Evolutionary conservation across 2,113 vertebrate species (phyloP).

Genomic region (Phyllostomus hastatus): DNA sequence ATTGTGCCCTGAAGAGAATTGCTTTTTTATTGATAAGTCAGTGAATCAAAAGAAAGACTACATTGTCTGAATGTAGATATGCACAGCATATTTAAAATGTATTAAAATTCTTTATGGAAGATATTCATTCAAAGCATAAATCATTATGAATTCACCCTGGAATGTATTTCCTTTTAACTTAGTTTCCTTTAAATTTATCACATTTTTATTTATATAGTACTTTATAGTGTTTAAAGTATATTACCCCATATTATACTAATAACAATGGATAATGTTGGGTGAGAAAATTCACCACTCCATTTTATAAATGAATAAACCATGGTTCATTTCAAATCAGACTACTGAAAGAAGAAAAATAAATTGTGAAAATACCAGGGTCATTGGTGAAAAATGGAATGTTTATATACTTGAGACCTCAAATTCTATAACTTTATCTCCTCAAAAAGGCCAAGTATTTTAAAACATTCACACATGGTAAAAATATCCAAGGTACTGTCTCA

Average conservation of each 20-base stretch:
- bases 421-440: neutral
- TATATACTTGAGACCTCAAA: neutral
- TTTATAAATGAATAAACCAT: neutral
- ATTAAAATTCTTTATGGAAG: neutral
- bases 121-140: neutral
- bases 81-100: neutral
- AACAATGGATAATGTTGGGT: neutral
- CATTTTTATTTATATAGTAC: neutral
- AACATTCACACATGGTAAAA: neutral
- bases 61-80: neutral
- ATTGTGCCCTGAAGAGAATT: neutral
- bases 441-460: neutral
- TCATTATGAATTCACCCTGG: neutral
- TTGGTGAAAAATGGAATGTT: constrained; percentile 1
- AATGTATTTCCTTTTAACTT: neutral
- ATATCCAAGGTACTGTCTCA: neutral
- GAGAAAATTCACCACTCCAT: neutral
- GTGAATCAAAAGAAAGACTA: neutral
- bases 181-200: neutral
- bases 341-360: constrained; percentile 23
- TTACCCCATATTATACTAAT: neutral
- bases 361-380: neutral
- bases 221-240: neutral
- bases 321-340: neutral
- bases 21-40: neutral